A percentile compares a stretch with the other conserved stretches of the same genome.
phyloP scores from a whole-genome alignment of 2,113 vertebrate species.

The Trochalopteron elliotii region DNA sequence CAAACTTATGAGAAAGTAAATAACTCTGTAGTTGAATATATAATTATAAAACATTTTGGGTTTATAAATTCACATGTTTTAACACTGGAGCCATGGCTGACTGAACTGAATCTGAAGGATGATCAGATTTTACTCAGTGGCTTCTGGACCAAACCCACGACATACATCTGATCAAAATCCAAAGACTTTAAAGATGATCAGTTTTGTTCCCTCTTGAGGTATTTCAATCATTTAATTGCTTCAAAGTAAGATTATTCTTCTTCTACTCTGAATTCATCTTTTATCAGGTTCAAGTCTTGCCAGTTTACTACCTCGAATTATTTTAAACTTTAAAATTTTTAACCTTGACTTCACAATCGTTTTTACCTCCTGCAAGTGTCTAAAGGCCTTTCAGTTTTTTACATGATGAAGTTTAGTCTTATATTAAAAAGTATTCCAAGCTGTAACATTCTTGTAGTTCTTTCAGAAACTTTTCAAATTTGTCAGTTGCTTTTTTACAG shows the following conservation, averaged over 20 bases:
- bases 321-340: neutral
- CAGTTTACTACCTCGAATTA: neutral
- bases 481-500: neutral
- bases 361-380: neutral
- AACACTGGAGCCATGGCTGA: neutral
- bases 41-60: neutral
- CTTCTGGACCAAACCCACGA: neutral
- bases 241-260: neutral
- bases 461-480: neutral
- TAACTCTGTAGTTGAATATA: neutral
- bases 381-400: neutral
- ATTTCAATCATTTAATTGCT: neutral
- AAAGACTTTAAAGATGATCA: neutral
- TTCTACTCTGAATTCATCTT: neutral
- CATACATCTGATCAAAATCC: neutral
- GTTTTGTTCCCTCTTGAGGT: neutral
- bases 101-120: neutral
- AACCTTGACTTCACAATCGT: neutral
- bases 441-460: neutral
- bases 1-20: neutral
- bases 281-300: neutral
- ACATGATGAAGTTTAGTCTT: neutral
- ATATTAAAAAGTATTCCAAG: neutral
- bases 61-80: neutral
- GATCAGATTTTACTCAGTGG: neutral